Evolutionary conservation across 2,113 vertebrate genomes (phyloP), one percentile per base, ranked within the genome.

Genomic region (Thymallus thymallus): DNA sequence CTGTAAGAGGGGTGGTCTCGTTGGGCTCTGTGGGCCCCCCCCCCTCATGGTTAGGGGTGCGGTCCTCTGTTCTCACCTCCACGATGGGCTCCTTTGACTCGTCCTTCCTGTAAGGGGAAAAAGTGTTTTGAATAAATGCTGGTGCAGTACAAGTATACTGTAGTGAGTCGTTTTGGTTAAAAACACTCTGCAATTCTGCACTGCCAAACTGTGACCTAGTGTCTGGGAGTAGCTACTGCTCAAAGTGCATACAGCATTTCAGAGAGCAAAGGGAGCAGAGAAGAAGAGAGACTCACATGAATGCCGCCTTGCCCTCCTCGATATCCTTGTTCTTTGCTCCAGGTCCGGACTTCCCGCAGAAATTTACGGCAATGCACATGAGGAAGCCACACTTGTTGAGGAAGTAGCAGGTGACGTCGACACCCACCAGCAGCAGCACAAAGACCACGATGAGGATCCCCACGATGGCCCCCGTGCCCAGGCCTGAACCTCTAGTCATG

Each of bases 61-160:
- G 84, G 60, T 99, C 97, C 84, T 99, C 97, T 0, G 96, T 96
- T 72, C 96, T 93, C 81, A 99, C 96, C 81, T 99, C 97, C 75
- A 99, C 98, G 22, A 99, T 99, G 6, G 97, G 97, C 87, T 99
- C 98, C 91, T 99, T 99, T 13, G 97, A 99, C 73, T 99, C 97
- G 0, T 99, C 97, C 86, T 98, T 99, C 90, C 98, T 99, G 93
- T 77, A 84, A 80, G 30, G 30, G 56, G 65, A 7, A 51, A 51
- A 51, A 51, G 3, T 0, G 48, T 51, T 51, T 16, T 51, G 16
- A 41, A 41, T 41, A 10, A 41, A 41, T 41, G 9, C 9, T 41
- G 35, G 35, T 41, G 35, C 9, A 41, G 35, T 41, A 10, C 35
- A 41, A 41, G 9, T 41, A 12, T 41, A 41, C 35, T 41, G 35